Evolutionary conservation across 2,888 invertebrate genomes (phyloP).

Genomic region (Syrista parreyssii): DNA sequence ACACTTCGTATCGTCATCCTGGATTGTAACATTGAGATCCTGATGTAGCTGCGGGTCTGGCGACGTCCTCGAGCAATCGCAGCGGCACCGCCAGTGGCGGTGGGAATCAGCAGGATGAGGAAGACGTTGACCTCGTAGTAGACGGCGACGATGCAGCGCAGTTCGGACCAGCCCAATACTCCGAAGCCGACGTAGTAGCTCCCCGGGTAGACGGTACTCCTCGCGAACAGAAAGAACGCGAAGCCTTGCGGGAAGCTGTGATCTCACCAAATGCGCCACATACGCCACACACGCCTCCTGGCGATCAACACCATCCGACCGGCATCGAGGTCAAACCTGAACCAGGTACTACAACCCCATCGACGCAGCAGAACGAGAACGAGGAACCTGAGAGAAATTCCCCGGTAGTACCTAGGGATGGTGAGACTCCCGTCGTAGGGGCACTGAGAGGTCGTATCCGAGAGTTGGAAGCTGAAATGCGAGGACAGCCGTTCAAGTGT

Average conservation of each 20-base stretch:
- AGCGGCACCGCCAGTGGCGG: constrained; percentile 37
- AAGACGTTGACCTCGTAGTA: constrained; percentile 81
- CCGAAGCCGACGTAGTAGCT: constrained; percentile 76
- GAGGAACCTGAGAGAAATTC: constrained; percentile 45
- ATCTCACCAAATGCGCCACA: constrained; percentile 61
- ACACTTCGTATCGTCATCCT: background rate
- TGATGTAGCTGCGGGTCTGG: constrained; percentile 61
- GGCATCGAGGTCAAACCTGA: constrained; percentile 62
- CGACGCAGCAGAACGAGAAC: constrained; percentile 42
- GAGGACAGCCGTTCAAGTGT: constrained; percentile 80
- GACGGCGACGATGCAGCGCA: constrained; percentile 88
- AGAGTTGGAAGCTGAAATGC: constrained; percentile 75
- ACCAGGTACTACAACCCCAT: constrained; percentile 52
- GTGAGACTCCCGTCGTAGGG: constrained; percentile 70
- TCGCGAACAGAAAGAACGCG: constrained; percentile 69
- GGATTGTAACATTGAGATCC: background rate
- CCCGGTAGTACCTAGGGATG: constrained; percentile 47
- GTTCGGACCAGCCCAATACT: constrained; percentile 89
- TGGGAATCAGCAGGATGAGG: constrained; percentile 71
- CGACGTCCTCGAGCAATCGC: constrained; percentile 63
- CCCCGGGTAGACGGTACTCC: constrained; percentile 66
- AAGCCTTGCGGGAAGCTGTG: constrained; percentile 70
- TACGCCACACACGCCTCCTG: constrained; percentile 47
- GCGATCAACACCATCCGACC: constrained; percentile 50
- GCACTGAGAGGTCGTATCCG: constrained; percentile 82